These are phyloP conservation scores for Pipistrellus nathusii DNA, from an alignment of 2,797 vertebrate genomes.

Conservation along the genomic window DNA sequence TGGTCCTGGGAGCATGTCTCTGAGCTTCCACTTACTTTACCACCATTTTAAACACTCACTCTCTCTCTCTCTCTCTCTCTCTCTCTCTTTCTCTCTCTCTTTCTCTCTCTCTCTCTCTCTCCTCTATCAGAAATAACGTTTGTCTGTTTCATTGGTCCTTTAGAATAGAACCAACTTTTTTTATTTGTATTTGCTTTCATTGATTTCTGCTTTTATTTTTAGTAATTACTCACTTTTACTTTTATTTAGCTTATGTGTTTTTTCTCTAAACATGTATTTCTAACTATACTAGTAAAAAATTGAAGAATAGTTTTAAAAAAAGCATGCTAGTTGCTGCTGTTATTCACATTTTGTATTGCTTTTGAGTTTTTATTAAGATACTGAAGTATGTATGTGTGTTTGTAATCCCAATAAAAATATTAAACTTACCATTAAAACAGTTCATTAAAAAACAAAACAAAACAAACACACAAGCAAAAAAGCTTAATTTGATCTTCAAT, in stretches of 20 bases:
- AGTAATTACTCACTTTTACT: constrained; percentile 20
- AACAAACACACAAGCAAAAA: not conserved
- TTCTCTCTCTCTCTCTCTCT: too few species aligned
- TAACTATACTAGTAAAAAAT: not conserved
- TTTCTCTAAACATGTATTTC: not conserved
- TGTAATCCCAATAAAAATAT: constrained; percentile 66
- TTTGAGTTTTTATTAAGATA: constrained; percentile 60
- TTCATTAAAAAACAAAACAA: constrained; percentile 36
- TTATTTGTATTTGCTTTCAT: constrained; percentile 40
- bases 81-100: too few species aligned
- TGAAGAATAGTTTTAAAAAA: not conserved
- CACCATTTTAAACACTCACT: too few species aligned
- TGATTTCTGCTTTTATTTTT: constrained; percentile 20
- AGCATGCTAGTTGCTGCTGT: constrained; percentile 50
- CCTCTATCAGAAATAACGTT: not conserved
- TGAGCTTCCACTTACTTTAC: too few species aligned
- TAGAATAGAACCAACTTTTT: not conserved
- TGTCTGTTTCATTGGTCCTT: not conserved
- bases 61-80: too few species aligned
- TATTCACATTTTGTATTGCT: constrained; percentile 53
- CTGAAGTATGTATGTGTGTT: constrained; percentile 53
- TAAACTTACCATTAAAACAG: constrained; percentile 62
- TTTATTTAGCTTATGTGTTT: constrained; percentile 30
- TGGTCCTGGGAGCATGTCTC: too few species aligned
- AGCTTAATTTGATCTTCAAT: not conserved